Conservation (phyloP, 1,140 invertebrate genomes). For the Holotrichia oblita region DNA sequence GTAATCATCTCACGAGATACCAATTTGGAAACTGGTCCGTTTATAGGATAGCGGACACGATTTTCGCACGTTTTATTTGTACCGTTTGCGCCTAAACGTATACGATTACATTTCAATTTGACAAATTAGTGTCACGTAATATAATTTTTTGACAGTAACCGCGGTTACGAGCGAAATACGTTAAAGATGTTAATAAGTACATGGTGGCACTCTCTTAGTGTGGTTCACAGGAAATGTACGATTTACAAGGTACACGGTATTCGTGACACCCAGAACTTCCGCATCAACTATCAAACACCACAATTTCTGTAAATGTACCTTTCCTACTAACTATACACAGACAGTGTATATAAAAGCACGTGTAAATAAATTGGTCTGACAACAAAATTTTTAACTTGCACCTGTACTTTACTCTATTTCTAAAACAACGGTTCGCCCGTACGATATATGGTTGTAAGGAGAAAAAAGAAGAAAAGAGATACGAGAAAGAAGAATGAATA, state of each 20-base stretch:
- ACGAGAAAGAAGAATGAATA: conserved; percentile 16
- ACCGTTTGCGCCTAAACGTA: neutral
- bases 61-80: conserved; percentile 38
- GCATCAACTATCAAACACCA: conserved; percentile 43
- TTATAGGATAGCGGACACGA: neutral
- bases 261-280: conserved; percentile 52
- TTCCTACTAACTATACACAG: neutral
- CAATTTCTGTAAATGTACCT: conserved; percentile 42
- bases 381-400: conserved; percentile 42
- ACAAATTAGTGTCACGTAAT: conserved; percentile 36
- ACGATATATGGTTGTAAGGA: neutral
- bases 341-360: conserved; percentile 38
- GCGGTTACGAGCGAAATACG: neutral
- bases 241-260: conserved; percentile 51
- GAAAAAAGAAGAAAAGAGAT: neutral
- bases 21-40: neutral
- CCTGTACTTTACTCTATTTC: conserved; percentile 30
- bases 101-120: conserved; percentile 37
- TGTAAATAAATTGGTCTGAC: conserved; percentile 43
- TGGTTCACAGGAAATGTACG: conserved; percentile 48
- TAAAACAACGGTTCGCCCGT: neutral
- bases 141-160: conserved; percentile 19
- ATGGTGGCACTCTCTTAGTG: neutral
- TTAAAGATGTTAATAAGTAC: conserved; percentile 35
- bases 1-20: neutral